Base-by-base conservation (phyloP, 53 echinoderm and acorn worm genomes). In the Actinopyga echinites region DNA sequence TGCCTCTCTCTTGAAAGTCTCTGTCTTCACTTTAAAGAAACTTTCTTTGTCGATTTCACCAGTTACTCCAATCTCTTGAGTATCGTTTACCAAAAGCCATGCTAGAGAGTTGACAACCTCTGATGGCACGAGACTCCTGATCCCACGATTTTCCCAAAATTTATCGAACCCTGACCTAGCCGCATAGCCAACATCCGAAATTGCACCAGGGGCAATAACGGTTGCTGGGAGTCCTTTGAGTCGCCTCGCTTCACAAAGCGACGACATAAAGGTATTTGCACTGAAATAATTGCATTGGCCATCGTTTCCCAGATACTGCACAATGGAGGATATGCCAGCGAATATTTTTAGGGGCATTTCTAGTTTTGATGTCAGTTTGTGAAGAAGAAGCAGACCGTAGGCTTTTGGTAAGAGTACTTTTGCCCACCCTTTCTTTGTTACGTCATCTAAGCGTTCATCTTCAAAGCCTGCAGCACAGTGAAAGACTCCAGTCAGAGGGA, bases 251-350 rank as follows among this genome's bases (percentile, higher is more conserved):
- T 77, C 55, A 25, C 87, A 87, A 20, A 93, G 83, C 12, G 62
- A 65, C 21, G 85, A 74, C 30, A 93, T 58, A 40, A 86, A 92
- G 37, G 36, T 65, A 57, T 92, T 92, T 34, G 93, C 89, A 22
- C 81, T 65, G 58, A 87, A 90, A 79, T 93, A 93, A 49, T 74
- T 82, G 4, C 79, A 87, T 62, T 93, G 93, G n/a, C 92, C 92
- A 22, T 85, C 55, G 71, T 92, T 92, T 7, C 92, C 92, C 12
- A 92, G 22, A 28, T 86, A n/a, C 13, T 84, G 77, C 10, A 88
- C 79, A 57, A 92, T 57, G 5, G 92, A 92, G 9, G 92, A 92
- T 4, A 77, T 77, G 62, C 82, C 60, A 4, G 89, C 83, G 65
- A 92, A 92, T 29, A 80, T 43, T 38, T 86, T 84, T 3, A 92